Percentiles rank a stretch among this genome's conserved stretches.
These are phyloP conservation scores for Epizoanthus ramosus DNA, from an alignment of 92 coral and sea anemone species.

Conservation along the genomic window DNA sequence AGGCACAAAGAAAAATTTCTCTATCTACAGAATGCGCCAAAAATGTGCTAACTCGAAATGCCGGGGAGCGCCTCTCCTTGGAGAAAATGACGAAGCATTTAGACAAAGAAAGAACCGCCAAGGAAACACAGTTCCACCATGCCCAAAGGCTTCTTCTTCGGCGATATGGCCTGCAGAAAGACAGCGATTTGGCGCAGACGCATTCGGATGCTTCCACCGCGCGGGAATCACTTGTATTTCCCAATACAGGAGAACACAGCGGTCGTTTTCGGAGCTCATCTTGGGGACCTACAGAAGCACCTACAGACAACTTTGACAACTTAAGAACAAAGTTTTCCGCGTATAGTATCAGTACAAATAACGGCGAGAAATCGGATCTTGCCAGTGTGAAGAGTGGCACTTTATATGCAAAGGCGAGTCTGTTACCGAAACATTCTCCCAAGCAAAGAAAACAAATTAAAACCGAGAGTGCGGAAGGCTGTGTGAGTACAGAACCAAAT, in stretches of 20 bases:
- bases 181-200: not conserved
- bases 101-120: slow-evolving; percentile 65
- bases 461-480: not conserved
- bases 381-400: not conserved
- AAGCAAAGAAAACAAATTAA: not conserved
- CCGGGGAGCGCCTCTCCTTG: slow-evolving; percentile 56
- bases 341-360: not conserved
- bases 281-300: slow-evolving; percentile 18
- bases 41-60: slow-evolving; percentile 64
- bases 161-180: slow-evolving; percentile 51
- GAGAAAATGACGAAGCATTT: slow-evolving; percentile 63
- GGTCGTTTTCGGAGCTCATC: slow-evolving; percentile 33
- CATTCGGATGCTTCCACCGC: not conserved
- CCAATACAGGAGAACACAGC: not conserved
- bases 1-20: slow-evolving; percentile 18
- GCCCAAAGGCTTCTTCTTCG: slow-evolving; percentile 54
- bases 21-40: slow-evolving; percentile 47
- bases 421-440: not conserved
- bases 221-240: not conserved
- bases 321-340: not conserved
- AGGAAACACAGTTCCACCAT: slow-evolving; percentile 47
- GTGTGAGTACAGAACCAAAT: not conserved
- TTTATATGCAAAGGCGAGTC: not conserved
- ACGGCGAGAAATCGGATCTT: not conserved
- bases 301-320: not conserved